Base-by-base conservation (phyloP, 2,113 vertebrate genomes). In the Coptodon bakossiorum region DNA sequence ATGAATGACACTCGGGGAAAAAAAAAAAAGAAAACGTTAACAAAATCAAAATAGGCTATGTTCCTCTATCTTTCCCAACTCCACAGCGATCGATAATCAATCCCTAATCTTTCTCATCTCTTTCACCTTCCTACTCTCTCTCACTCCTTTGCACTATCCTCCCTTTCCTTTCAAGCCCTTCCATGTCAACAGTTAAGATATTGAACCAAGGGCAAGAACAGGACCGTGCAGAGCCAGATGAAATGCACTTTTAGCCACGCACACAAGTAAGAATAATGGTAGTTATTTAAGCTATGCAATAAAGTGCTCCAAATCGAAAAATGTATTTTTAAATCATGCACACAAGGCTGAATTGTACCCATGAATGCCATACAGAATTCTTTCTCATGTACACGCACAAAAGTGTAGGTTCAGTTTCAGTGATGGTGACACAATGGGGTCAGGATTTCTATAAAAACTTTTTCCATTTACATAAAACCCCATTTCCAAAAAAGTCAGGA, bases 61-160 rank as follows among this genome's bases (percentile, higher is more conserved):
- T 91, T 91, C 78, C 59, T 93, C 87, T 36, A 91, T 93, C 88
- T 88, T 88, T 92, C 81, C 84, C 88, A 87, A 91, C 90, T 90
- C 86, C 84, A 80, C 88, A 63, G 40, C 14, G 9, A 94, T 95
- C 93, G 34, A 95, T 94, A 95, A 95, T 94, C 95, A 94, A 94
- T 95, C 95, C 89, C 84, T 93, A 94, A 90, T 93, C 94, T 91
- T 84, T 57, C 90, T 31, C 84, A 83, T 89, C 90, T 89, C 86
- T 48, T 87, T 85, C 63, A 80, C 89, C 34, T 76, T 87, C 79
- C 88, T 71, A 50, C 71, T 84, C 50, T 81, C 68, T 86, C 76
- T 43, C 34, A 38, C 61, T 86, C 34, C 80, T 80, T 83, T 53
- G 31, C 52, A 24, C 61, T 11, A 48, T 71, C 82, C 83, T 76